phyloP scores from a whole-genome alignment of 2,888 invertebrate species.

The Cyclophora punctaria region DNA sequence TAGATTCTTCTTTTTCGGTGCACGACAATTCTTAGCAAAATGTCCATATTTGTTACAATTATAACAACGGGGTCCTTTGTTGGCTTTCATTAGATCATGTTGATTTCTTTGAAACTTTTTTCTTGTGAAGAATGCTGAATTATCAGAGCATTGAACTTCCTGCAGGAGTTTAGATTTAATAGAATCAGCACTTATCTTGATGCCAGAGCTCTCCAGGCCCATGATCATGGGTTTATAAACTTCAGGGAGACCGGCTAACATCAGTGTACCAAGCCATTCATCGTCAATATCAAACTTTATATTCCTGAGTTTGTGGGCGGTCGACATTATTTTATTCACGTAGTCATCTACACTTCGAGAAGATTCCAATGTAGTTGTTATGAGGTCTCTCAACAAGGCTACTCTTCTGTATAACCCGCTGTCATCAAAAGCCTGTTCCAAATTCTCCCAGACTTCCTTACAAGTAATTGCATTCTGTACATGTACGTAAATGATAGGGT shows the following conservation, averaged over 20 bases:
- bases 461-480: neutral
- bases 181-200: neutral
- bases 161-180: neutral
- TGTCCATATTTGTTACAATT: constrained; percentile 9
- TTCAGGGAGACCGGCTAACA: neutral
- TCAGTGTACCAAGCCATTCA: neutral
- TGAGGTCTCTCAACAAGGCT: no score
- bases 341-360: neutral
- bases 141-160: neutral
- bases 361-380: no score
- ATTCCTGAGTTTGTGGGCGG: neutral
- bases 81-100: neutral
- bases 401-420: no score
- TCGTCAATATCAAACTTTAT: neutral
- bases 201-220: constrained; percentile 1
- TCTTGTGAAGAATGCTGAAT: neutral
- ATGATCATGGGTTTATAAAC: constrained; percentile 2
- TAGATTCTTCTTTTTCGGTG: constrained; percentile 1
- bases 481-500: constrained; percentile 2
- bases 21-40: constrained; percentile 3
- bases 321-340: neutral
- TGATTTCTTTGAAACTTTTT: neutral
- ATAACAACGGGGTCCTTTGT: constrained; percentile 4
- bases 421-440: no score
- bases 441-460: no score